A percentile compares a stretch with the other conserved stretches of the same genome.
Evolutionary conservation across 2,888 invertebrate species (phyloP).

Genomic region (Trissolcus brochymenae): DNA sequence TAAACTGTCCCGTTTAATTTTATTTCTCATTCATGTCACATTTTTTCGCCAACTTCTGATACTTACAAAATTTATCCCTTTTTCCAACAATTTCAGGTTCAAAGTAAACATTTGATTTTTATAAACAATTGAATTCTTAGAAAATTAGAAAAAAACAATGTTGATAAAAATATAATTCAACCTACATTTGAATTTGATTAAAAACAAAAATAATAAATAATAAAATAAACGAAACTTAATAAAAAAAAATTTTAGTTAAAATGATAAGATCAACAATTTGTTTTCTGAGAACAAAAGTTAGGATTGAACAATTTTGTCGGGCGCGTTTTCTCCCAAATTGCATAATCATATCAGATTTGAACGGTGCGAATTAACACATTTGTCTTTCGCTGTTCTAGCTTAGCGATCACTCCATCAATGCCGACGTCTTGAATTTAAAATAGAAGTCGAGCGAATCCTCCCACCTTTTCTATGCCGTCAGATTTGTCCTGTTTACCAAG

Average conservation of each 20-base stretch:
- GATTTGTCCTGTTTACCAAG: constrained; percentile 76
- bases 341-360: constrained; percentile 23
- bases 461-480: constrained; percentile 60
- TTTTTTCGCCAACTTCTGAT: not conserved
- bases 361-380: constrained; percentile 21
- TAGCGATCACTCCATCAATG: constrained; percentile 24
- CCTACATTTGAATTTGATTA: too few species aligned
- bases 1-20: constrained; percentile 4
- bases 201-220: too few species aligned
- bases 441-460: constrained; percentile 65
- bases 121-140: too few species aligned
- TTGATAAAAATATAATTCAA: too few species aligned
- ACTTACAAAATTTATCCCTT: not conserved
- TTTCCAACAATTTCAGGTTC: too few species aligned
- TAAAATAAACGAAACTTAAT: too few species aligned
- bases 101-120: too few species aligned
- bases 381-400: constrained; percentile 27
- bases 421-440: constrained; percentile 52
- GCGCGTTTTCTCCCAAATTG: constrained; percentile 13
- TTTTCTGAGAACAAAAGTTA: not conserved
- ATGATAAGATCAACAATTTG: not conserved
- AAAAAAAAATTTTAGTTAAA: too few species aligned
- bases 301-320: not conserved
- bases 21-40: not conserved
- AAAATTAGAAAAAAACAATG: too few species aligned